Base-by-base conservation (phyloP, 2,797 vertebrate species). In the Microctenopoma steveboyesi region DNA sequence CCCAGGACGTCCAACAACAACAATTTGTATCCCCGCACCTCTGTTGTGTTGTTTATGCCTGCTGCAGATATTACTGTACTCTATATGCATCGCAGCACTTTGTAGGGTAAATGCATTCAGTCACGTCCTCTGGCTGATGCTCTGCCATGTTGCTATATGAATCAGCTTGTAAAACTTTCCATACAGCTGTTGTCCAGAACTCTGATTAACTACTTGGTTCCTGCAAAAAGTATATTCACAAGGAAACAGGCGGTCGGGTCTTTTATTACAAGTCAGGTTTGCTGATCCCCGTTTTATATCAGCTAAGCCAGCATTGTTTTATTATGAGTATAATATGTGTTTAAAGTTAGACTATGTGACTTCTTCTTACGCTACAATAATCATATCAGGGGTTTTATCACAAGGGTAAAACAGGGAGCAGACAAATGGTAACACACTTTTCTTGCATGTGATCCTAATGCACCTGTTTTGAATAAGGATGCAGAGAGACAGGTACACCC, bases 11-110 rank as follows among this genome's bases (percentile, higher is more conserved):
- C 55, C 50, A 73, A 54, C 76, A 37, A 61, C 76, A 63, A 48
- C 65, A 55, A 11, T 35, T 27, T 55, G 63, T 59, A 30, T 57
- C 73, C 55, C 71, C 52, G 39, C 51, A 53, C 54, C 22, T 22
- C 22, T 79, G 22, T 68, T 68, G 60, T 83, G 54, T 69, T 76
- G 45, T 76, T 78, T 75, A 64, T 73, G 39, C 35, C 68, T 75
- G 69, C 66, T 48, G 70, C 77, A 72, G 72, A 75, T 15, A 16
- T 59, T 54, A 74, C 58, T 78, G 62, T 79, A 79, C 64, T 56
- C 57, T 81, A 60, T 81, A 83, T 78, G 81, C 83, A 85, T 86
- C 59, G 74, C 75, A 82, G 88, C 84, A 89, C 86, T 89, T 89
- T 91, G 81, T 69, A 86, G 84, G 70, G 60, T 83, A 75, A 79